A percentile compares a stretch with the other conserved stretches of the same genome.
Conservation (phyloP, 2,888 invertebrate genomes). For the Drosophila diplacantha region DNA sequence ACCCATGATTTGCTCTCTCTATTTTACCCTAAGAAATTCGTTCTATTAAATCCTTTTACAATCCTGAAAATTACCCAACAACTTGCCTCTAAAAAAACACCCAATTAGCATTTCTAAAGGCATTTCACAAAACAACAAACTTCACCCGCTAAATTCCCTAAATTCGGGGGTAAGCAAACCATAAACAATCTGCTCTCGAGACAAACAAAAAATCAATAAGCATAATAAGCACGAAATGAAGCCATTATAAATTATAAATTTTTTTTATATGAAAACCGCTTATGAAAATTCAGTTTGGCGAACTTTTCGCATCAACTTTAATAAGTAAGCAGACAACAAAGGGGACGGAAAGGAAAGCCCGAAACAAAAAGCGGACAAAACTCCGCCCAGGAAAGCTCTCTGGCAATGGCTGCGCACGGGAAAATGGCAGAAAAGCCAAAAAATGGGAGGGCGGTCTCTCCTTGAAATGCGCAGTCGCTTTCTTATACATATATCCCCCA, state of each 20-base stretch:
- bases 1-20: no score
- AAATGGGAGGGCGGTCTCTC: slow-evolving; percentile 40
- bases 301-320: slow-evolving; percentile 63
- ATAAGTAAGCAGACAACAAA: slow-evolving; percentile 47
- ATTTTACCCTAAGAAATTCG: not conserved
- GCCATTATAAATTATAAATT: slow-evolving; percentile 28
- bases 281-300: slow-evolving; percentile 37
- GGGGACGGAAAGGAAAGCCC: slow-evolving; percentile 22
- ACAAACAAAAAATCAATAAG: slow-evolving; percentile 26
- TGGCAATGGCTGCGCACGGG: slow-evolving; percentile 65
- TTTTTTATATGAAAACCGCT: slow-evolving; percentile 22
- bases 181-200: slow-evolving; percentile 18
- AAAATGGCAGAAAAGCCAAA: slow-evolving; percentile 52
- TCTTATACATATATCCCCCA: slow-evolving; percentile 25
- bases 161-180: slow-evolving; percentile 11
- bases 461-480: slow-evolving; percentile 76
- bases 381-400: slow-evolving; percentile 68
- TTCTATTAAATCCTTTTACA: not conserved
- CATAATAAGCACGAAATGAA: slow-evolving; percentile 31
- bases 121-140: slow-evolving; percentile 10
- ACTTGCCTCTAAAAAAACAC: not conserved
- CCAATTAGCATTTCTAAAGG: slow-evolving; percentile 11
- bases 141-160: slow-evolving; percentile 11
- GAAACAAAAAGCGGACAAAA: slow-evolving; percentile 53
- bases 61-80: not conserved